Conservation (phyloP, 2,888 invertebrate species). For the Hofmannophila pseudospretella region DNA sequence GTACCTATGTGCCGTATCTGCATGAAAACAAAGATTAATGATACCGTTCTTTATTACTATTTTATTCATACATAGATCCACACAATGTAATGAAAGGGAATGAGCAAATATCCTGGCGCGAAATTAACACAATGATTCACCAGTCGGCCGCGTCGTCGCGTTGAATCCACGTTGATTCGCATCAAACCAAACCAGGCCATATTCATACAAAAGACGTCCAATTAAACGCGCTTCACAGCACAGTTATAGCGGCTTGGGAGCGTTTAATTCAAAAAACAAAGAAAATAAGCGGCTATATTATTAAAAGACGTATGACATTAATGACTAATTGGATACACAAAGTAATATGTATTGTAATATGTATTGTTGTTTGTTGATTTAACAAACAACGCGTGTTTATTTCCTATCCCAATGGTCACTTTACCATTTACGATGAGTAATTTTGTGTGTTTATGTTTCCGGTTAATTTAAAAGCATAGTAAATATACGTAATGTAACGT, state of each 20-base stretch:
- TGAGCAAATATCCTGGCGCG: slow-evolving; percentile 39
- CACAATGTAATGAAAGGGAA: slow-evolving; percentile 34
- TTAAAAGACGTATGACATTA: too few relatives aligned
- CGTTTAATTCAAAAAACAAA: neutral
- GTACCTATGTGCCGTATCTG: too few relatives aligned
- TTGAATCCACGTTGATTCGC: slow-evolving; percentile 12
- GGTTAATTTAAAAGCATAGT: too few relatives aligned
- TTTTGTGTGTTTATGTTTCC: too few relatives aligned
- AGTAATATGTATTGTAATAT: too few relatives aligned
- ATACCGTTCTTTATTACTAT: too few relatives aligned
- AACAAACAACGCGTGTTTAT: neutral
- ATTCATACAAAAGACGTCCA: slow-evolving; percentile 7
- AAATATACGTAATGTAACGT: too few relatives aligned
- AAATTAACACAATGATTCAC: slow-evolving; percentile 46
- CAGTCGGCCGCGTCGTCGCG: slow-evolving; percentile 14
- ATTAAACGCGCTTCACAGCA: slow-evolving; percentile 5
- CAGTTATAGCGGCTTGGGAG: slow-evolving; percentile 1
- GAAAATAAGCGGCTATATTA: too few relatives aligned
- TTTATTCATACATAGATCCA: slow-evolving; percentile 16
- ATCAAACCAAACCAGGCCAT: neutral
- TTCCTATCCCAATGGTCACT: neutral
- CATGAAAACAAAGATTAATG: too few relatives aligned
- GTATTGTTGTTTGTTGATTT: too few relatives aligned
- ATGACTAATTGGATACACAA: too few relatives aligned
- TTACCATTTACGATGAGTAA: neutral